A percentile compares a stretch with the other conserved stretches of the same genome.
Conservation (phyloP, 37 sponge, comb jelly and placozoan genomes). For the Tethya wilhelma region DNA sequence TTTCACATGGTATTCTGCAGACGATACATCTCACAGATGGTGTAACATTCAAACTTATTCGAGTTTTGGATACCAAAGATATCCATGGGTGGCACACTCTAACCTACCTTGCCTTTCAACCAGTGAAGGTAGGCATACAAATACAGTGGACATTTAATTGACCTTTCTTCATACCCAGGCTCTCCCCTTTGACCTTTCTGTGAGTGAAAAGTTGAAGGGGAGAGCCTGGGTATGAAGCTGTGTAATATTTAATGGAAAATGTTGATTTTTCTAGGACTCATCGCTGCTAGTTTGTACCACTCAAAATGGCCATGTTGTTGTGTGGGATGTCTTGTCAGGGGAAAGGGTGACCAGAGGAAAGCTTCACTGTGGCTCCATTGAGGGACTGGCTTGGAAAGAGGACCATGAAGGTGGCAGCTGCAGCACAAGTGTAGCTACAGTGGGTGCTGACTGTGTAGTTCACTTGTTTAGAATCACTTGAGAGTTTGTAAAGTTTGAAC, state of each 20-base stretch:
- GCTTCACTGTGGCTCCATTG: slow-evolving; percentile 70
- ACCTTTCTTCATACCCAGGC: no score
- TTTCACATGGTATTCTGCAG: slow-evolving; percentile 1
- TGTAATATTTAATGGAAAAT: no score
- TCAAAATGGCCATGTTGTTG: slow-evolving; percentile 69
- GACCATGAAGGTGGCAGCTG: not conserved
- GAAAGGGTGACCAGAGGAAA: slow-evolving; percentile 21
- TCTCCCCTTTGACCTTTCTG: no score
- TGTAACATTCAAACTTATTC: slow-evolving; percentile 31
- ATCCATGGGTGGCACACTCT: slow-evolving; percentile 81
- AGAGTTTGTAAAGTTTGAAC: no score
- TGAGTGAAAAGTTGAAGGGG: no score
- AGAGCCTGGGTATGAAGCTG: no score
- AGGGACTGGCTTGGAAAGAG: slow-evolving; percentile 49
- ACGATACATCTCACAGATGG: slow-evolving; percentile 23
- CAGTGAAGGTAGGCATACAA: slow-evolving; percentile 1
- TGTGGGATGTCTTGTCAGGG: slow-evolving; percentile 37
- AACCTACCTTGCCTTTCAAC: slow-evolving; percentile 65
- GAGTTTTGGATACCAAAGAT: slow-evolving; percentile 39
- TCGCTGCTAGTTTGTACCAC: slow-evolving; percentile 47
- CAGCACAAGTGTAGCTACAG: slow-evolving; percentile 36
- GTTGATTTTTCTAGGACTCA: slow-evolving; percentile 22
- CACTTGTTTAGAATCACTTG: slow-evolving; percentile 33
- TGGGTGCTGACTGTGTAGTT: slow-evolving; percentile 70
- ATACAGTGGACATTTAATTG: not conserved